Evolutionary conservation across 2,797 vertebrate genomes (phyloP).

Genomic region (Amphiprion clarkii): DNA sequence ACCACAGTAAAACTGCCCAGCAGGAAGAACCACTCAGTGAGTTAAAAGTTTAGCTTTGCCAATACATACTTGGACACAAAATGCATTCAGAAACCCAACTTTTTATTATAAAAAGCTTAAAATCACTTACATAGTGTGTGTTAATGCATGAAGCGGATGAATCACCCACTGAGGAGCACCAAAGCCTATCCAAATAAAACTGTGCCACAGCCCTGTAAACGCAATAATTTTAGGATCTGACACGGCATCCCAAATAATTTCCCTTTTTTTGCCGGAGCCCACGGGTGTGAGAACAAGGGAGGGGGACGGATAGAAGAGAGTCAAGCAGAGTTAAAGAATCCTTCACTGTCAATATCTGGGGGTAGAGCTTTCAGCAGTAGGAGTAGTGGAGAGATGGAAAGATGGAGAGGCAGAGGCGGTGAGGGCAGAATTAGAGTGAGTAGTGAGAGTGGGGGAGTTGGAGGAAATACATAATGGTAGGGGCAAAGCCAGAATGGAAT

Average conservation of each 20-base stretch:
- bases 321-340: constrained; percentile 70
- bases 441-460: constrained; percentile 54
- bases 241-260: constrained; percentile 53
- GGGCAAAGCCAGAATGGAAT: constrained; percentile 67
- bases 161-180: not conserved
- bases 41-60: constrained; percentile 42
- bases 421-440: constrained; percentile 68
- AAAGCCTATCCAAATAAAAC: constrained; percentile 25
- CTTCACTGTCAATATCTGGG: constrained; percentile 69
- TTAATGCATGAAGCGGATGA: constrained; percentile 23
- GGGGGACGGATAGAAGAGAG: constrained; percentile 52
- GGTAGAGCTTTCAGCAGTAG: constrained; percentile 56
- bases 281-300: constrained; percentile 47
- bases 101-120: constrained; percentile 20
- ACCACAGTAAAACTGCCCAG: constrained; percentile 33
- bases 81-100: constrained; percentile 27
- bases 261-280: constrained; percentile 44
- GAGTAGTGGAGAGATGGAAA: constrained; percentile 34
- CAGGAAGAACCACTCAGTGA: constrained; percentile 38
- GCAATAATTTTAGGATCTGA: constrained; percentile 44
- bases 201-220: constrained; percentile 26
- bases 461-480: constrained; percentile 65
- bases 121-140: constrained; percentile 15
- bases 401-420: constrained; percentile 56
- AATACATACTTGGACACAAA: constrained; percentile 10